Evolutionary conservation across 2,888 invertebrate genomes (phyloP), one percentile per base, ranked within the genome.

Genomic region (Perdita meconis): DNA sequence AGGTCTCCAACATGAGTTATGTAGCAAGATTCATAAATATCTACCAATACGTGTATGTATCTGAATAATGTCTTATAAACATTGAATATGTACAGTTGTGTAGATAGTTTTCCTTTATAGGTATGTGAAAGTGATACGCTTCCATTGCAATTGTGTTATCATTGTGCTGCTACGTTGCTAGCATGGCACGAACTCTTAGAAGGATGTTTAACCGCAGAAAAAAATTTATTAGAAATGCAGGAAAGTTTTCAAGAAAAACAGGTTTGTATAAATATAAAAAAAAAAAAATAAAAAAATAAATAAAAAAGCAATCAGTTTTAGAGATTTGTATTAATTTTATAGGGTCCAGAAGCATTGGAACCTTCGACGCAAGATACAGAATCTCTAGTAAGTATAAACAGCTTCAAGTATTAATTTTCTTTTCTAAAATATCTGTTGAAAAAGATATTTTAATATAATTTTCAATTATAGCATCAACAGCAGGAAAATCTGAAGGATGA

Each of bases 121-220:
- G 93, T 95, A n/a, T 86, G 90, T 0, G 88, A 91, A 76, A 86
- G 86, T 0, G 95, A 96, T 85, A 90, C 87, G 12, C 90, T 95
- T 73, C 95, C 96, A 0, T 89, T 93, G 55, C 93, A 94, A 81
- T 92, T 95, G 80, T 96, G 96, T 92, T 94, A 94, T 89, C 94
- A 94, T 79, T 96, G 96, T 88, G 94, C 94, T 0, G 94, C 94
- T 75, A 95, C 95, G 0, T 89, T 96, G 56, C 89, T 95, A 64
- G 94, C 95, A 0, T 96, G 95, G 95, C 94, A 95, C 85, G 94
- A 95, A 85, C 92, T 96, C 65, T 93, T 93, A 60, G 89, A 93
- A 78, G 93, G 94, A 80, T 94, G 94, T 86, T 82, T 93, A 38
- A 93, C 94, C 68, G 95, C 95, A 0, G 94, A 95, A 84, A 89